phyloP scores from a whole-genome alignment of 1,140 invertebrate genomes.

The Doryteuthis pealeii region DNA sequence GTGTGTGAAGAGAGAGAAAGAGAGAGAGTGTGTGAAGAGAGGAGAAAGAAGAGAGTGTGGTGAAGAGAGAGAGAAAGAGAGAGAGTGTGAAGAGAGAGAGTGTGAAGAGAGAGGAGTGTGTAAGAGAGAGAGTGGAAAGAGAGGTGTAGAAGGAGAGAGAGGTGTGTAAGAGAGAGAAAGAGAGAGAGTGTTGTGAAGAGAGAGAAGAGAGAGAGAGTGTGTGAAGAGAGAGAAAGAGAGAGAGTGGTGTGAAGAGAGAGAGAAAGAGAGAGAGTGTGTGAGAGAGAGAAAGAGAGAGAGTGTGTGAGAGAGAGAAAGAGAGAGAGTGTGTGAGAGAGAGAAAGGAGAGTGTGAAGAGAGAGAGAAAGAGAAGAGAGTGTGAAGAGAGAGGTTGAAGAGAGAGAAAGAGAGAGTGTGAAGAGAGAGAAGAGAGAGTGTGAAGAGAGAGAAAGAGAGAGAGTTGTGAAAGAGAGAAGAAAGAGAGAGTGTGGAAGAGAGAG shows the following conservation, averaged over 20 bases:
- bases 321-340: neutral
- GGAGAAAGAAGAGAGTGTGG: neutral
- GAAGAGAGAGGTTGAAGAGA: neutral
- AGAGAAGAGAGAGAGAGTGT: neutral
- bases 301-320: neutral
- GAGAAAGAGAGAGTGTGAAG: neutral
- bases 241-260: neutral
- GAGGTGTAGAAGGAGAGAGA: neutral
- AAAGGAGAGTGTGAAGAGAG: neutral
- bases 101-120: neutral
- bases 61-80: slow-evolving; percentile 4
- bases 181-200: neutral
- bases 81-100: too few species aligned
- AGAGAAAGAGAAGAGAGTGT: neutral
- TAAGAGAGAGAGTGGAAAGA: neutral
- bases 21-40: neutral
- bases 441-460: neutral
- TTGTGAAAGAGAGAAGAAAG: neutral
- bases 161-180: neutral
- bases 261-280: neutral
- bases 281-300: neutral
- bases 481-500: neutral
- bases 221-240: neutral
- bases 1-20: neutral
- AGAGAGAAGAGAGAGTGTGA: neutral